Evolutionary conservation across 2,797 vertebrate genomes (phyloP).

Genomic region (Brotula barbata): DNA sequence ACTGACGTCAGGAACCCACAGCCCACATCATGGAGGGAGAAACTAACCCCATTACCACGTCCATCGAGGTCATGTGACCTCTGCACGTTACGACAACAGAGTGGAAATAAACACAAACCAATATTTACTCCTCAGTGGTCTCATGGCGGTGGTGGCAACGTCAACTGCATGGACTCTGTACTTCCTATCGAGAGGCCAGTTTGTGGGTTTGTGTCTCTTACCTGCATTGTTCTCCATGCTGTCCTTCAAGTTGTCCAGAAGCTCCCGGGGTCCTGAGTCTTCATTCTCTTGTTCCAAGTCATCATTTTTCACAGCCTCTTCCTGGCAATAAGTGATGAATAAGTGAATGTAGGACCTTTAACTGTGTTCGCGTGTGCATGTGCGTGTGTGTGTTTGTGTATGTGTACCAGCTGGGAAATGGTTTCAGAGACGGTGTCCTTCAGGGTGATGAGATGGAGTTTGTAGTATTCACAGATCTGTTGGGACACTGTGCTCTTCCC

Average conservation of each 20-base stretch:
- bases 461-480: conserved; percentile 84
- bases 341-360: background rate
- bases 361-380: background rate
- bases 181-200: no score
- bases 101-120: no score
- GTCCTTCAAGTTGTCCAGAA: conserved; percentile 81
- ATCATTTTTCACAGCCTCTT: conserved; percentile 27
- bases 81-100: no score
- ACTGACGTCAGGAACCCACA: no score
- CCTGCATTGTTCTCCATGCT: conserved; percentile 84
- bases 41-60: no score
- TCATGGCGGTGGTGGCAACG: no score
- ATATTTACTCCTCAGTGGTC: no score
- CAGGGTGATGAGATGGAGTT: conserved; percentile 83
- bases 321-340: conserved; percentile 25
- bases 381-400: background rate
- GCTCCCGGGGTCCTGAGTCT: conserved; percentile 68
- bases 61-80: no score
- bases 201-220: conserved; percentile 39
- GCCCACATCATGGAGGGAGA: no score
- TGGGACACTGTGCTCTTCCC: conserved; percentile 86
- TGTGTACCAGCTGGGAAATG: conserved; percentile 81
- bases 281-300: no score
- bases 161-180: no score
- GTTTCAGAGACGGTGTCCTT: conserved; percentile 82